These are phyloP conservation scores for Parascotia fuliginaria DNA, from an alignment of 2,888 invertebrate species.

Conservation along the genomic window DNA sequence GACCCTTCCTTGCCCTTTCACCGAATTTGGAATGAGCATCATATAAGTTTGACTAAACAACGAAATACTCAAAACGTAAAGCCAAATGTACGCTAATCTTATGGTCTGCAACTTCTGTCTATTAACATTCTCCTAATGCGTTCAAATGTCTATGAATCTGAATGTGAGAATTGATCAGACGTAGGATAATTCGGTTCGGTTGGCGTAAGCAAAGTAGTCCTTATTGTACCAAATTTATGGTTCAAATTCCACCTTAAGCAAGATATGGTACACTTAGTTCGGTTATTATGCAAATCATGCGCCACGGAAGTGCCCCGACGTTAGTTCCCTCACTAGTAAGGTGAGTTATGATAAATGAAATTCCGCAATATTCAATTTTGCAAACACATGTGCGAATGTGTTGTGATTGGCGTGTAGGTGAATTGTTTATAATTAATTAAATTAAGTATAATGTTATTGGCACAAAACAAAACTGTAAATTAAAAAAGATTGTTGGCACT, in stretches of 20 bases:
- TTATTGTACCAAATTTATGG: conserved; percentile 53
- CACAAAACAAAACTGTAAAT: background rate
- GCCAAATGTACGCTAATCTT: conserved; percentile 16
- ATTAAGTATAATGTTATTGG: background rate
- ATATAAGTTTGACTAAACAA: conserved; percentile 18
- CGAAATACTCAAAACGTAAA: conserved; percentile 20
- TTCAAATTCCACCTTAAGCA: conserved; percentile 49
- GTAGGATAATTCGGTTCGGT: conserved; percentile 52
- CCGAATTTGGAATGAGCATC: conserved; percentile 2
- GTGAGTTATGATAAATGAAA: conserved; percentile 78
- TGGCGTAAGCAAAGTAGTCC: conserved; percentile 52
- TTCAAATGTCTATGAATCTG: conserved; percentile 70
- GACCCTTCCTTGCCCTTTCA: conserved; percentile 6
- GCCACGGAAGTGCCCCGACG: conserved; percentile 71
- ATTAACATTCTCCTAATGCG: conserved; percentile 61
- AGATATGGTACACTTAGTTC: conserved; percentile 64
- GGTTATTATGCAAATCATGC: conserved; percentile 81
- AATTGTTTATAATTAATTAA: conserved; percentile 6
- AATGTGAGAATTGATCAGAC: conserved; percentile 73
- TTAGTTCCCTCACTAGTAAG: conserved; percentile 74
- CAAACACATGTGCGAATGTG: conserved; percentile 27
- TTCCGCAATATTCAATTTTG: conserved; percentile 53
- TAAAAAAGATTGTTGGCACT: too few species aligned
- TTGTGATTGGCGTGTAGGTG: conserved; percentile 25
- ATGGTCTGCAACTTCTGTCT: conserved; percentile 31